A percentile compares a stretch with the other conserved stretches of the same genome.
phyloP scores from a whole-genome alignment of 2,888 invertebrate genomes.

The Mechanitis messenoides region DNA sequence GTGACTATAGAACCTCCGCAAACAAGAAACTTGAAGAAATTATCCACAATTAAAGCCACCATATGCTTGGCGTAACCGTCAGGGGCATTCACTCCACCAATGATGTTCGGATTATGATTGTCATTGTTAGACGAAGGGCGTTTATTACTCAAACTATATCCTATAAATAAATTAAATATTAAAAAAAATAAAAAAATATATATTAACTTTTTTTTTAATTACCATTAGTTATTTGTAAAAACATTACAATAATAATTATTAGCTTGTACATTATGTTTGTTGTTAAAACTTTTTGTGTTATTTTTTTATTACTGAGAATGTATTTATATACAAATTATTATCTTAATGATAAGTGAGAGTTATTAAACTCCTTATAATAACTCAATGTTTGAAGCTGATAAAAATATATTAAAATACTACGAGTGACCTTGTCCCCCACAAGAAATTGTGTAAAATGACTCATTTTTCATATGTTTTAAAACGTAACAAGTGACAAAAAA shows the following conservation, averaged over 20 bases:
- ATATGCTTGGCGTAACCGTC: slow-evolving; percentile 33
- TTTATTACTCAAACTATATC: not conserved
- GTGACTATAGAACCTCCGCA: slow-evolving; percentile 37
- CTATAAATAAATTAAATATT: too few relatives aligned
- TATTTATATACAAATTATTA: slow-evolving; percentile 22
- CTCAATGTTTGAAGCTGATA: too few relatives aligned
- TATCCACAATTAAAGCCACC: slow-evolving; percentile 33
- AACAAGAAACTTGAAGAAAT: slow-evolving; percentile 23
- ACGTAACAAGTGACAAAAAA: too few relatives aligned
- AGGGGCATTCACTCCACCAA: slow-evolving; percentile 40
- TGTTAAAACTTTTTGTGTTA: slow-evolving; percentile 9
- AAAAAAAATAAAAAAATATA: too few relatives aligned
- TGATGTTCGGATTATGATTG: slow-evolving; percentile 19
- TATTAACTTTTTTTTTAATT: slow-evolving; percentile 5
- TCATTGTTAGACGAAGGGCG: slow-evolving; percentile 4
- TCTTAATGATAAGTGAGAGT: slow-evolving; percentile 11
- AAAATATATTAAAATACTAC: too few relatives aligned
- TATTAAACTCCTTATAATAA: slow-evolving; percentile 8
- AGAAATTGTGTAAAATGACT: too few relatives aligned
- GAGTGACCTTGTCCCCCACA: too few relatives aligned
- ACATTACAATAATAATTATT: slow-evolving; percentile 7
- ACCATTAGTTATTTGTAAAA: slow-evolving; percentile 11
- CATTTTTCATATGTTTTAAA: too few relatives aligned
- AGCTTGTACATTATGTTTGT: slow-evolving; percentile 17
- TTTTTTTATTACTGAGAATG: not conserved